Evolutionary conservation across 2,888 invertebrate genomes (phyloP), one percentile per base, ranked within the genome.

Genomic region (Rhogogaster chlorosoma): DNA sequence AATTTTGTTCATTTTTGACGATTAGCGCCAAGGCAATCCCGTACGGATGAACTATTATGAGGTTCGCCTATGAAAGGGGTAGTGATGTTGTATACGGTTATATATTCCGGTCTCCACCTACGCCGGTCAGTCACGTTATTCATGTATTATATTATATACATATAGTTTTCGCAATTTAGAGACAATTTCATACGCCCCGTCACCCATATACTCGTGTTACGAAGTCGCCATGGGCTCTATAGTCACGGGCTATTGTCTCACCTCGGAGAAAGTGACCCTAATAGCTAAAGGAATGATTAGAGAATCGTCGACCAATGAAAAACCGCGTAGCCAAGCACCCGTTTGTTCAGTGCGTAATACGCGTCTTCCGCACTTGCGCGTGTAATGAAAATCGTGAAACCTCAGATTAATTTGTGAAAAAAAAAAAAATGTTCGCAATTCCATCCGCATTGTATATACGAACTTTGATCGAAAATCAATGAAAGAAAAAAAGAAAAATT

Each of bases 221-320:
- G 42, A 38, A 38, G 73, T 42, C 73, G 73, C 73, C 67, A 67
- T 67, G 67, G 67, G 73, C 38, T 73, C 42, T 73, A 42, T 73
- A 73, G 71, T 10, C 67, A 83, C 82, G 82, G 87, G 86, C 88
- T 86, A 89, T 89, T 89, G 89, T 89, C 88, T 89, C 86, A 80
- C 85, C 86, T 86, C 85, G 89, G 91, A 91, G 91, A 92, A 92
- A 92, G 91, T 90, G 91, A 91, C 91, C 91, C 89, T 92, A 91
- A 91, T 91, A 91, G 89, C 88, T 77, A 32, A 87, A 71, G 86
- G 89, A 91, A 90, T 90, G 91, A 91, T 91, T 91, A 91, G 90
- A 91, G 88, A 89, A 91, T 89, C 88, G 88, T 87, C 87, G 87
- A 86, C 88, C 89, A 88, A 90, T 90, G 90, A 87, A 86, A 88